Base-by-base conservation (phyloP, 2,113 vertebrate species). In the Origma solitaria region DNA sequence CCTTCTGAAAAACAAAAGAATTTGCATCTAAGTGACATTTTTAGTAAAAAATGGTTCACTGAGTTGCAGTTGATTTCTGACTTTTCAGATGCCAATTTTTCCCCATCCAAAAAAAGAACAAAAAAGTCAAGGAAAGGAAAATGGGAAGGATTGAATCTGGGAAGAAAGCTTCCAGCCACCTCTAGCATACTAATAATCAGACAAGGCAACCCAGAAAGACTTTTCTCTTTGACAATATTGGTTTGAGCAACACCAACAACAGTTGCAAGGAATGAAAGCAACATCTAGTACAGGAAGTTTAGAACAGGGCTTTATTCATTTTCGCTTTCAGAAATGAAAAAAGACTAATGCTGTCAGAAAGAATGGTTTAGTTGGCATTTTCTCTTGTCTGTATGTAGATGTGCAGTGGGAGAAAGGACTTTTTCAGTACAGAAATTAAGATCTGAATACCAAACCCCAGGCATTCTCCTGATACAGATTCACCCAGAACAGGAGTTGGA, bases 41-140 rank as follows among this genome's bases (percentile, higher is more conserved):
- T 94, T 60, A 84, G 77, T 77, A 75, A 86, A 92, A 33, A 78
- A 27, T 42, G 20, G 33, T 78, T 92, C 44, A 60, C 17, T 69
- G n/a, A 86, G n/a, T 15, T 86, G 37, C n/a, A 84, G 22, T 86
- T 21, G 40, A 71, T 78, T 94, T 82, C 56, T 95, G 69, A 72
- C 68, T 94, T 78, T 77, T 61, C 62, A 95, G 37, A 49, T 88
- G 86, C 47, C 58, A 70, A 66, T 88, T 92, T 83, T 78, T 68
- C 37, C 31, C 20, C 40, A 37, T 61, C 13, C 7, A 66, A 70
- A 56, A 44, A 58, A 28, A 50, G 5, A 18, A 13, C 3, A 31
- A 82, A 80, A 70, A 53, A 71, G 2, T 15, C 11, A 78, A 83
- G 71, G 33, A 69, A 88, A 72, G 11, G 38, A 70, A 85, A 82